These are phyloP conservation scores for Strix aluco DNA, from an alignment of 2,113 vertebrate genomes.

Conservation along the genomic window DNA sequence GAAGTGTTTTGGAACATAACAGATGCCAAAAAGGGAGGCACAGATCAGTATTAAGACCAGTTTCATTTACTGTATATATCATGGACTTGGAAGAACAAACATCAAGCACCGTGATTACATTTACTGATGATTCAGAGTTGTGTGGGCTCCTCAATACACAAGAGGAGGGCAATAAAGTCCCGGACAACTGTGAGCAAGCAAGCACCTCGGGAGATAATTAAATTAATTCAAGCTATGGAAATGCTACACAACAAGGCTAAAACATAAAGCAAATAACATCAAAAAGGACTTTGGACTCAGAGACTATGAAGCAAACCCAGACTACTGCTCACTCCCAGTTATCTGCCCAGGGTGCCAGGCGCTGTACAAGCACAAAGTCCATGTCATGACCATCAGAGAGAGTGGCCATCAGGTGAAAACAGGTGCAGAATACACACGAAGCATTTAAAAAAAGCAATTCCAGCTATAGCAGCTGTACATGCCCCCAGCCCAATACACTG, in stretches of 20 bases:
- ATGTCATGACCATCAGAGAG: neutral
- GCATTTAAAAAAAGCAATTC: neutral
- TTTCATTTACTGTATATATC: constrained; percentile 14
- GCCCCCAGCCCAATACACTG: neutral
- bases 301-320: neutral
- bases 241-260: constrained; percentile 4
- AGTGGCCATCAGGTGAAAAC: neutral
- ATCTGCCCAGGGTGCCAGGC: neutral
- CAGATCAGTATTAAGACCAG: neutral
- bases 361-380: neutral
- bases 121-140: constrained; percentile 53
- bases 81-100: constrained; percentile 11
- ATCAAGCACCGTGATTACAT: neutral
- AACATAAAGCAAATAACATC: neutral
- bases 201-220: constrained; percentile 31
- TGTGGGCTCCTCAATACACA: constrained; percentile 17
- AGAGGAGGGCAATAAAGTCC: constrained; percentile 11
- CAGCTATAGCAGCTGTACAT: neutral
- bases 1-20: neutral
- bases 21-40: neutral
- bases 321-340: neutral
- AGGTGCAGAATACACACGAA: rapidly evolving
- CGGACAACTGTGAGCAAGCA: constrained; percentile 34
- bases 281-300: neutral
- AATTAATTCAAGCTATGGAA: constrained; percentile 53